Percentiles rank a stretch among this genome's conserved stretches.
These are phyloP conservation scores for Urechis unicinctus DNA, from an alignment of 2,888 invertebrate species.

Conservation along the genomic window DNA sequence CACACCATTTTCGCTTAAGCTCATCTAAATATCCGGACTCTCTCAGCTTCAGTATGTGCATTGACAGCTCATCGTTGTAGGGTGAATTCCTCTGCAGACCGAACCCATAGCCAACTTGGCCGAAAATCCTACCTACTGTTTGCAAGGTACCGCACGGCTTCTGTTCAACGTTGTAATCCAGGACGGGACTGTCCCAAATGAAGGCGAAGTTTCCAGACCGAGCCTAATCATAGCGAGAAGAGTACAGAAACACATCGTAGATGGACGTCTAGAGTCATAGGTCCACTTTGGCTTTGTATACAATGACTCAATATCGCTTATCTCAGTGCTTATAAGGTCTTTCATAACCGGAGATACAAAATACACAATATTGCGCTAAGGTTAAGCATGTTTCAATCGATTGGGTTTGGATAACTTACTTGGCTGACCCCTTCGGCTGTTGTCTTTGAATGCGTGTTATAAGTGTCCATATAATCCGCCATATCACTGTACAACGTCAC, in stretches of 20 bases:
- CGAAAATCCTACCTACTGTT: slow-evolving; percentile 12
- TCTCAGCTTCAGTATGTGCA: slow-evolving; percentile 11
- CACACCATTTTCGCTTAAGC: slow-evolving; percentile 11
- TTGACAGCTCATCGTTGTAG: slow-evolving; percentile 9
- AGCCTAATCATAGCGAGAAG: slow-evolving; percentile 1
- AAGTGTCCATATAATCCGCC: slow-evolving; percentile 6
- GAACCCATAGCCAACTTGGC: slow-evolving; percentile 14
- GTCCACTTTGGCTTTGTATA: too few relatives aligned
- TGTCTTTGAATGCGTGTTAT: slow-evolving; percentile 1
- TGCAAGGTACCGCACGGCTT: slow-evolving; percentile 10
- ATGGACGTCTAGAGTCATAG: too few relatives aligned
- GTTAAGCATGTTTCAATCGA: too few relatives aligned
- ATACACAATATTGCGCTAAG: too few relatives aligned
- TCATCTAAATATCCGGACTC: slow-evolving; percentile 14
- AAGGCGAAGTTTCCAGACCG: slow-evolving; percentile 11
- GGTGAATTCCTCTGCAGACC: slow-evolving; percentile 16
- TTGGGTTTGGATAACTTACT: too few relatives aligned
- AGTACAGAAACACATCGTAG: too few relatives aligned
- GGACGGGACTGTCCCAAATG: slow-evolving; percentile 12
- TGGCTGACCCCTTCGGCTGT: slow-evolving; percentile 4
- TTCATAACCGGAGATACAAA: too few relatives aligned
- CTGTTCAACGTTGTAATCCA: slow-evolving; percentile 10
- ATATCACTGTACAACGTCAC: slow-evolving; percentile 12
- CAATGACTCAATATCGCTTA: too few relatives aligned
- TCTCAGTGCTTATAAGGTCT: too few relatives aligned